A percentile compares a stretch with the other conserved stretches of the same genome.
Conservation (phyloP, 2,113 vertebrate species). For the Cyprinodon brontotheroides region DNA sequence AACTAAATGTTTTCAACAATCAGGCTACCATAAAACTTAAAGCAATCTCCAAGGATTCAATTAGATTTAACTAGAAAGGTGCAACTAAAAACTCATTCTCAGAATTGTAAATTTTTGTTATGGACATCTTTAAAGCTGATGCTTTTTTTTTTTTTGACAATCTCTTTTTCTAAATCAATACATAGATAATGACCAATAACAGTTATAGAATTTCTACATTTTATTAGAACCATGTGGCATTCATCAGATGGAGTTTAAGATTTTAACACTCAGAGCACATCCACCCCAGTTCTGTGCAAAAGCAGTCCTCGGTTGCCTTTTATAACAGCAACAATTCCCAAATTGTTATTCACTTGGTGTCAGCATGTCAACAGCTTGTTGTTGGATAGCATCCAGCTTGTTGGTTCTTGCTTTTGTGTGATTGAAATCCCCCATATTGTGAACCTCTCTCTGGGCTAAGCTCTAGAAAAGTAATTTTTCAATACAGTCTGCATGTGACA, state of each 20-base stretch:
- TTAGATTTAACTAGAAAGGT: neutral
- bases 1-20: too few species aligned
- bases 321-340: conserved; percentile 24
- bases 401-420: conserved; percentile 29
- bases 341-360: conserved; percentile 3
- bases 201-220: neutral
- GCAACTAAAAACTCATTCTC: neutral
- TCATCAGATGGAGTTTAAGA: neutral
- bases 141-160: neutral
- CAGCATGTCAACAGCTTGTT: conserved; percentile 31
- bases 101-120: neutral
- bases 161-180: neutral
- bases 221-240: neutral
- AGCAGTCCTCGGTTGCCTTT: conserved; percentile 16
- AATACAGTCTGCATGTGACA: neutral
- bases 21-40: neutral
- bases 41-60: neutral
- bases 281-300: neutral
- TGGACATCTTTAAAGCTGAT: neutral
- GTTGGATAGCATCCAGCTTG: neutral
- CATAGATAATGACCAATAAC: neutral
- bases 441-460: neutral
- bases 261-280: neutral
- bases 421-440: conserved; percentile 10
- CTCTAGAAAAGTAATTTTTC: conserved; percentile 9